Conservation (phyloP, 2,888 invertebrate genomes). For the Metallyticus violacea region DNA sequence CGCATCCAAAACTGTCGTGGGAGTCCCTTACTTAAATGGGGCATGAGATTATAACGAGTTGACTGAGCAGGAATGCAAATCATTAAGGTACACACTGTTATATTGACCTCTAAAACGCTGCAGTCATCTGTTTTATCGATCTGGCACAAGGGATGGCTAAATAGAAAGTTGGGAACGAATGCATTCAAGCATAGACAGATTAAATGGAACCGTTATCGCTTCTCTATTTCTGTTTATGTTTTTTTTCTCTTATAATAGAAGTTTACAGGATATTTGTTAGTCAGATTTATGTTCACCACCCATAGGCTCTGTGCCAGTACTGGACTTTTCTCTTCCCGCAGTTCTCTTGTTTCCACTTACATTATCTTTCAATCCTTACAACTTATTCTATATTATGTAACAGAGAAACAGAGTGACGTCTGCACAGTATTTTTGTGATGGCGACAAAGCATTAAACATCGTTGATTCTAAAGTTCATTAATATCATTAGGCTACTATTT, state of each 20-base stretch:
- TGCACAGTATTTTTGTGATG: too few species aligned
- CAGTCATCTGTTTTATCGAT: neutral
- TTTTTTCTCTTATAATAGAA: neutral
- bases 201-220: neutral
- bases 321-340: neutral
- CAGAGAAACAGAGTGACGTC: too few species aligned
- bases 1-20: neutral
- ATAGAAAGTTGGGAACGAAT: neutral
- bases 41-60: neutral
- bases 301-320: neutral
- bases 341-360: neutral
- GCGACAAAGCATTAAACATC: too few species aligned
- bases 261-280: too few species aligned
- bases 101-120: neutral
- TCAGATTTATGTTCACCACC: neutral
- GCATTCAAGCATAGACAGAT: neutral
- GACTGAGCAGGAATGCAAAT: neutral
- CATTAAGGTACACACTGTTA: neutral
- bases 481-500: too few species aligned
- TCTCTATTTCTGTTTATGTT: neutral
- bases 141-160: neutral
- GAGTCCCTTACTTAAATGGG: neutral
- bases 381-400: too few species aligned
- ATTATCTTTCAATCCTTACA: too few species aligned
- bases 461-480: too few species aligned